phyloP scores from a whole-genome alignment of 2,113 vertebrate species.

The Marcusenius ussheri region DNA sequence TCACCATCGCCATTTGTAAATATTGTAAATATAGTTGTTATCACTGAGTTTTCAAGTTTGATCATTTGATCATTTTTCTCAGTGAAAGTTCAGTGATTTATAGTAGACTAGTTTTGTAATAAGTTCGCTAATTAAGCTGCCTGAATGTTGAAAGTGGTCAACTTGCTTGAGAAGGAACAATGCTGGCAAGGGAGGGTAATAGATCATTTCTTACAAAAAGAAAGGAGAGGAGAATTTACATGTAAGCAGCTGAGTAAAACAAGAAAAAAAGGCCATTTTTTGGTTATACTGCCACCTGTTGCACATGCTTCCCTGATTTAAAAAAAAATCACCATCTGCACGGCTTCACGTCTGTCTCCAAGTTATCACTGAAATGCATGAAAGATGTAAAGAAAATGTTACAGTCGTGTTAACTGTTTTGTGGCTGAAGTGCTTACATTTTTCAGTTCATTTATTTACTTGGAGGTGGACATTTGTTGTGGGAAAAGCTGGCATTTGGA shows the following conservation, averaged over 20 bases:
- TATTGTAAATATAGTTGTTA: background rate
- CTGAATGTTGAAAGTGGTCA: background rate
- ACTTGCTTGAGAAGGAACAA: background rate
- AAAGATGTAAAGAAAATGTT: background rate
- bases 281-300: background rate
- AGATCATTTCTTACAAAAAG: background rate
- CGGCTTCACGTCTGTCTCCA: background rate
- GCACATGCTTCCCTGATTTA: background rate
- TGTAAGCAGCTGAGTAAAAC: background rate
- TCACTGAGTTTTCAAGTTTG: background rate
- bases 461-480: slow-evolving; percentile 5
- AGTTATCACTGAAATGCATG: background rate
- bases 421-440: background rate
- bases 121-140: background rate
- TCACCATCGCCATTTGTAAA: background rate
- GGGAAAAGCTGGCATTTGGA: slow-evolving; percentile 12
- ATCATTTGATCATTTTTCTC: background rate
- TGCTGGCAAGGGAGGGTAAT: background rate
- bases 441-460: background rate
- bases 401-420: background rate
- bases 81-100: background rate
- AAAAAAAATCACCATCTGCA: background rate
- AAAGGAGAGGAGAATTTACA: background rate
- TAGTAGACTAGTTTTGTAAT: background rate
- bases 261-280: background rate